Conservation (phyloP, 2,797 vertebrate species). For the Pyrocephalus nanus region DNA sequence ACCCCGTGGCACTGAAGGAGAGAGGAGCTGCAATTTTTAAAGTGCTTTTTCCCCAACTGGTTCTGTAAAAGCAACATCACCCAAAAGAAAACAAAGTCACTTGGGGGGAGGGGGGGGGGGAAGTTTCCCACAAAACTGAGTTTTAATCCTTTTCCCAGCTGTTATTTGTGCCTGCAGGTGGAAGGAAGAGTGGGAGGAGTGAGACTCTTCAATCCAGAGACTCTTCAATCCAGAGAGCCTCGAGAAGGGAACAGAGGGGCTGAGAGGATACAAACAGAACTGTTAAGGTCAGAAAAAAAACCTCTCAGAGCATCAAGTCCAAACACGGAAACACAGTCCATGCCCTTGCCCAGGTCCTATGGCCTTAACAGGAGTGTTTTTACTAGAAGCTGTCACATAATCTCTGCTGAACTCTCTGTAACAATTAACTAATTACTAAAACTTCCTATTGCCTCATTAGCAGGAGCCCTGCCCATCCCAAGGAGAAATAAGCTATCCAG, state of each 20-base stretch:
- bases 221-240: background rate
- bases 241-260: fast-evolving
- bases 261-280: background rate
- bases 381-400: background rate
- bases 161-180: background rate
- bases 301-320: background rate
- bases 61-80: background rate
- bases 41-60: background rate
- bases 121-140: background rate
- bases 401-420: background rate
- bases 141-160: background rate
- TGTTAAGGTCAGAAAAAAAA: background rate
- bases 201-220: background rate
- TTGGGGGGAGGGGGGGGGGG: no score
- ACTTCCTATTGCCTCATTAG: background rate
- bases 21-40: background rate
- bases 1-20: background rate
- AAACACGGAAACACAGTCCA: background rate
- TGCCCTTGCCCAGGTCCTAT: background rate
- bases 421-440: background rate
- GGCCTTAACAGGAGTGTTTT: background rate
- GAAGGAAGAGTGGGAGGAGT: background rate
- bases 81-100: background rate
- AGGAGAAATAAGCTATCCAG: background rate
- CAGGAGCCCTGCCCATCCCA: background rate